These are phyloP conservation scores for Sturnus vulgaris DNA, from an alignment of 2,113 vertebrate species.

Conservation along the genomic window DNA sequence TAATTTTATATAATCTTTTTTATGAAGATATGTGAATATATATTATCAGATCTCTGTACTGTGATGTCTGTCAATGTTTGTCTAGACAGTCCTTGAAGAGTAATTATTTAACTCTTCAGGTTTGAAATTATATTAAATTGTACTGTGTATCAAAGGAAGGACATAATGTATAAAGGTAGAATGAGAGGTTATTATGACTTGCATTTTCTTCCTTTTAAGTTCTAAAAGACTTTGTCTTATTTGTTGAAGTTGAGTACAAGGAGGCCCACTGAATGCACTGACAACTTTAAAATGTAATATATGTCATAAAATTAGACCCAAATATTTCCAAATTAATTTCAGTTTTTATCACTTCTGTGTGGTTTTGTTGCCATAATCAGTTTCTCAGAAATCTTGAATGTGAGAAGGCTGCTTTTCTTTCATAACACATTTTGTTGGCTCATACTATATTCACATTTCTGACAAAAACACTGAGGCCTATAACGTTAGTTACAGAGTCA, in stretches of 20 bases:
- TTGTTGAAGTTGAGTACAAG: background rate
- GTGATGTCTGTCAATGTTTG: background rate
- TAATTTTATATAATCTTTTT: slow-evolving; percentile 4
- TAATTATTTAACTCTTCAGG: background rate
- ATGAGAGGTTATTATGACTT: background rate
- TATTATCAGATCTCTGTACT: background rate
- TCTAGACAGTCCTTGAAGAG: slow-evolving; percentile 36
- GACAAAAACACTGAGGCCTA: background rate
- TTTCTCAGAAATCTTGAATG: background rate
- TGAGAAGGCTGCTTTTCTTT: background rate
- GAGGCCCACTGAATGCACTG: background rate
- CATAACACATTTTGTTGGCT: background rate
- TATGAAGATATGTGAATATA: background rate
- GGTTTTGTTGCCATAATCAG: background rate
- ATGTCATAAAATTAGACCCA: background rate
- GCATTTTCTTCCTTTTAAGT: slow-evolving; percentile 1
- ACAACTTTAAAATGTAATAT: background rate
- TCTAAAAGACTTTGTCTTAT: background rate
- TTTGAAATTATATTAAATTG: slow-evolving; percentile 28
- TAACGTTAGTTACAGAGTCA: background rate
- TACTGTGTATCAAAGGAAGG: background rate
- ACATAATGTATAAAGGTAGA: background rate
- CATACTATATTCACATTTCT: background rate
- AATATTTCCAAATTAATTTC: background rate
- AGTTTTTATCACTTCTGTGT: background rate